Conservation (phyloP, 2,888 invertebrate species). For the Plutella xylostella region DNA sequence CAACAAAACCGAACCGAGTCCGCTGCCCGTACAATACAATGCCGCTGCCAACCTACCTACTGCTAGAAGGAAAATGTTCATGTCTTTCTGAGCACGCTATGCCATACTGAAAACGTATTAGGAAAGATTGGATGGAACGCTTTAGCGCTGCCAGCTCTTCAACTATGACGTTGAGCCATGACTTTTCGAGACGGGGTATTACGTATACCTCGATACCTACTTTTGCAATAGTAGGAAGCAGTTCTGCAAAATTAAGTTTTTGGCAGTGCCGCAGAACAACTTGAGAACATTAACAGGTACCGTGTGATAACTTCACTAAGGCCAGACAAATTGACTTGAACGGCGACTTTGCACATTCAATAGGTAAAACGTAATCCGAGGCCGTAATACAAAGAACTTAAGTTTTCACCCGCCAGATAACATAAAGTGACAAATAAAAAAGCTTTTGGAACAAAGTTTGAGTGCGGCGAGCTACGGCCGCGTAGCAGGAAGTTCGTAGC, state of each 20-base stretch:
- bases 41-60: slow-evolving; percentile 10
- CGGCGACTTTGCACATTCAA: not conserved
- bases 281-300: too few species aligned
- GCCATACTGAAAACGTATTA: not conserved
- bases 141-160: too few species aligned
- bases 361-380: slow-evolving; percentile 3
- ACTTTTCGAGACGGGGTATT: too few species aligned
- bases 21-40: slow-evolving; percentile 34
- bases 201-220: too few species aligned
- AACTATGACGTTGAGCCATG: too few species aligned
- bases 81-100: not conserved
- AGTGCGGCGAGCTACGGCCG: slow-evolving; percentile 59
- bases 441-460: slow-evolving; percentile 66
- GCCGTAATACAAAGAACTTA: slow-evolving; percentile 28
- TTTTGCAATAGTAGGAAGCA: too few species aligned
- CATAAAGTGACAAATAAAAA: slow-evolving; percentile 66
- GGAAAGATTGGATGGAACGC: not conserved
- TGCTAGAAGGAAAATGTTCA: slow-evolving; percentile 6
- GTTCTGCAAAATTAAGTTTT: too few species aligned
- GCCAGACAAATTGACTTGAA: too few species aligned
- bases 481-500: slow-evolving; percentile 71
- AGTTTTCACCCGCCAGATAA: slow-evolving; percentile 55
- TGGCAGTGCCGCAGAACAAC: too few species aligned
- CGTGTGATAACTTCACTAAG: too few species aligned
- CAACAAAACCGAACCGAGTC: slow-evolving; percentile 52